Percentiles rank a stretch among this genome's conserved stretches.
These are phyloP conservation scores for Leptinotarsa tumamoca DNA, from an alignment of 2,888 invertebrate genomes.

Conservation along the genomic window DNA sequence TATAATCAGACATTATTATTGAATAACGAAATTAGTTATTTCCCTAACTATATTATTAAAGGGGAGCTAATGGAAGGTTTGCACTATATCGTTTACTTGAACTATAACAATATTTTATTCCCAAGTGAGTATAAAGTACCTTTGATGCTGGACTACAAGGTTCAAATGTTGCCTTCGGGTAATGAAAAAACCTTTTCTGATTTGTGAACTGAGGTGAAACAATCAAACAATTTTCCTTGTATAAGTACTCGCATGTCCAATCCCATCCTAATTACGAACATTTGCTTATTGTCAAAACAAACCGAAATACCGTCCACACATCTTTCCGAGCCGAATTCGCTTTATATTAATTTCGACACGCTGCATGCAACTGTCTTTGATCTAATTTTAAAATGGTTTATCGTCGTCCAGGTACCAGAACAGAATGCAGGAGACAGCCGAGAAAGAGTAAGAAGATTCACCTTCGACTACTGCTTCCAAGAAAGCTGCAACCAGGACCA, in stretches of 20 bases:
- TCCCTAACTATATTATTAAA: too few species aligned
- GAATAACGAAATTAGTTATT: too few species aligned
- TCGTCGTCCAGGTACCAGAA: constrained; percentile 69
- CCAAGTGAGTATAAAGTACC: too few species aligned
- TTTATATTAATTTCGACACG: constrained; percentile 32
- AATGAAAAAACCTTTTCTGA: too few species aligned
- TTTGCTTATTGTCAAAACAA: constrained; percentile 14
- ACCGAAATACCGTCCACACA: constrained; percentile 23
- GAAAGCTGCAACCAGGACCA: constrained; percentile 68
- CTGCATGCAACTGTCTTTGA: constrained; percentile 37
- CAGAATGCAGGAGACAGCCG: constrained; percentile 78
- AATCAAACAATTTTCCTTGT: background rate
- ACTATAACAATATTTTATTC: too few species aligned
- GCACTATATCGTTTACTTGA: too few species aligned
- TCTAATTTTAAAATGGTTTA: constrained; percentile 47
- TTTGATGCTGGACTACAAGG: too few species aligned
- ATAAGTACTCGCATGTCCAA: background rate
- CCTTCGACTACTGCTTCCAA: constrained; percentile 76
- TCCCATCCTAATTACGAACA: constrained; percentile 13
- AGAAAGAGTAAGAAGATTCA: constrained; percentile 73
- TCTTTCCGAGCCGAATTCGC: constrained; percentile 28
- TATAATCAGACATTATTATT: too few species aligned
- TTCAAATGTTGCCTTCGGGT: too few species aligned
- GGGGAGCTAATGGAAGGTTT: too few species aligned
- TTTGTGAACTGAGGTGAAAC: too few species aligned